phyloP scores from a whole-genome alignment of 2,888 invertebrate genomes.

The Miltochrista miniata region DNA sequence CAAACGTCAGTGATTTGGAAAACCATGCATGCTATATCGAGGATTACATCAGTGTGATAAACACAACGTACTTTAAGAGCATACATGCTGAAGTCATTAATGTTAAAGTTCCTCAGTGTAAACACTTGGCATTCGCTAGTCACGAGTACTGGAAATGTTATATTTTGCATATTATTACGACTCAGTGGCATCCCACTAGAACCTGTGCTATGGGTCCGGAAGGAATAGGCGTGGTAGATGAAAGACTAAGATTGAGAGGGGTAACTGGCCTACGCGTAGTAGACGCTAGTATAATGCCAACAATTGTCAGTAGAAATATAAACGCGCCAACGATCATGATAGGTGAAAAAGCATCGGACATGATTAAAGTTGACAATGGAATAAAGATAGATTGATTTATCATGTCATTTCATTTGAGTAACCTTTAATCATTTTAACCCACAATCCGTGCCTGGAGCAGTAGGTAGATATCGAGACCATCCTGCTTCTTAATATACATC shows the following conservation, averaged over 20 bases:
- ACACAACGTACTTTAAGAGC: slow-evolving; percentile 38
- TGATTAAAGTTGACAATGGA: not conserved
- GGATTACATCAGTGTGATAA: slow-evolving; percentile 35
- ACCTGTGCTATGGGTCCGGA: not conserved
- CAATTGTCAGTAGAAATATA: not conserved
- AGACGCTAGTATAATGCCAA: not conserved
- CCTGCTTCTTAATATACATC: too few relatives aligned
- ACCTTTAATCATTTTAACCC: not conserved
- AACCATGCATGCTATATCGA: slow-evolving; percentile 29
- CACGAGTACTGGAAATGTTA: not conserved
- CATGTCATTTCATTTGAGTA: not conserved
- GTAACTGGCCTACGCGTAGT: not conserved
- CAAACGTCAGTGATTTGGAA: slow-evolving; percentile 41
- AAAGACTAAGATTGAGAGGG: not conserved
- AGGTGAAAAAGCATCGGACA: not conserved
- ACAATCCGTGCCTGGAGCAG: too few relatives aligned
- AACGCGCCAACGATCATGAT: not conserved
- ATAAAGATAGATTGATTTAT: not conserved
- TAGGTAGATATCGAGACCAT: too few relatives aligned
- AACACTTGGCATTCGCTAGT: not conserved
- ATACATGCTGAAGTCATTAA: slow-evolving; percentile 33
- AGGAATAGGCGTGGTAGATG: not conserved
- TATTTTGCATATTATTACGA: not conserved
- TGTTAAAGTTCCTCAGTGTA: slow-evolving; percentile 43
- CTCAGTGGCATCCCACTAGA: not conserved